A percentile compares a stretch with the other conserved stretches of the same genome.
Conservation (phyloP, 2,797 vertebrate genomes). For the Dallia pectoralis region DNA sequence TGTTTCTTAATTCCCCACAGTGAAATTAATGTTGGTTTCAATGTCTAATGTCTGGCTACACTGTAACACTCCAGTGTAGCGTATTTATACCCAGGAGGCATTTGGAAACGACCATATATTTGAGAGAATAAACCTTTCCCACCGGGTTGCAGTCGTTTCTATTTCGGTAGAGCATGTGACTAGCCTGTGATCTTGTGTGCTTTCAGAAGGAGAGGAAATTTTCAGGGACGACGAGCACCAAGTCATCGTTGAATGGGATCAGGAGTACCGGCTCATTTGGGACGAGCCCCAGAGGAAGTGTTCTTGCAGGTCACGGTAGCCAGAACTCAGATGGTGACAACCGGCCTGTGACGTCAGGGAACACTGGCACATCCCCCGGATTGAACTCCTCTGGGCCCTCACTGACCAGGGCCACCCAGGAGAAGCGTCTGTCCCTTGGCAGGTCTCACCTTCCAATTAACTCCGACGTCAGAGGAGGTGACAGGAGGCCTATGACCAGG, state of each 20-base stretch:
- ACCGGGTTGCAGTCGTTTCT: not conserved
- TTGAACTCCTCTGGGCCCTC: constrained; percentile 3
- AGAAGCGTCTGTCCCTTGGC: constrained; percentile 10
- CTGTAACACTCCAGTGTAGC: not conserved
- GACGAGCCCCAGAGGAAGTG: not conserved
- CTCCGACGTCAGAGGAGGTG: not conserved
- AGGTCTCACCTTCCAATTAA: not conserved
- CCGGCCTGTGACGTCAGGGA: not conserved
- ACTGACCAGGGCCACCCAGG: not conserved
- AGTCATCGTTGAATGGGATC: not conserved
- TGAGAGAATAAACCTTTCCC: not conserved
- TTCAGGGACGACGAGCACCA: not conserved
- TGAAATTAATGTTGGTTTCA: not conserved
- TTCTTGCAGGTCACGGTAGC: not conserved
- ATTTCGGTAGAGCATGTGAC: not conserved
- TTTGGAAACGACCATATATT: not conserved
- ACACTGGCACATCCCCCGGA: not conserved
- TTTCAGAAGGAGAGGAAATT: not conserved
- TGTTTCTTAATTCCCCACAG: not conserved
- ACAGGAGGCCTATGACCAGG: constrained; percentile 8
- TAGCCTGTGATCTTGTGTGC: not conserved
- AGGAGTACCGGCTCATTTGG: not conserved
- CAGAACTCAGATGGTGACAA: constrained; percentile 28
- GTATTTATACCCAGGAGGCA: not conserved
- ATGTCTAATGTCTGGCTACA: not conserved